Evolutionary conservation across 2,113 vertebrate species (phyloP), one percentile per base, ranked within the genome.

Genomic region (Phrynocephalus versicolor): DNA sequence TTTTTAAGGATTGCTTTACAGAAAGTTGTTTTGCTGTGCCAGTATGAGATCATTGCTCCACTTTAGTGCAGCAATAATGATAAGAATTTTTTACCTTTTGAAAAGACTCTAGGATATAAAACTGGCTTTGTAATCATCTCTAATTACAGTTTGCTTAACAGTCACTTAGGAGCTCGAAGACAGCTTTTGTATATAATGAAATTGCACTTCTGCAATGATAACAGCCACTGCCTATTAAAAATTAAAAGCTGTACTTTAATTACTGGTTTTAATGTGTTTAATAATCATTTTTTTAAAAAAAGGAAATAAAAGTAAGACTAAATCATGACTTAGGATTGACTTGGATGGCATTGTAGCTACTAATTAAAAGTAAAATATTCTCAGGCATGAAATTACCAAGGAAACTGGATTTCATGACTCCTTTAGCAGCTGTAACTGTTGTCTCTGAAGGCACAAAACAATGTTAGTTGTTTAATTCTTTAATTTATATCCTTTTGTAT

Each of bases 301-400:
- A 84, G 79, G 87, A 88, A 57, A 64, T 85, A 78, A 62, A 85
- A 55, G 19, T 58, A 5, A 41, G 65, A 87, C 76, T 83, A 91
- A 84, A 57, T 1, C 0, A 0, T 85, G 18, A 55, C 57, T 39
- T 79, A 37, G 33, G 16, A 89, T 65, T 64, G 90, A 73, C 35
- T 81, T 41, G 13, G 69, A 86, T 81, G 1, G 27, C 7, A 71
- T 64, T 85, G 25, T 1, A 57, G 4, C 3, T 89, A 25, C 62
- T 30, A 85, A 35, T 70, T 79, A 67, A 88, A 87, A 83, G 64
- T 85, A 90, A 91, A 87, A 83, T 89, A 89, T 81, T 83, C 35
- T 87, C 80, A 85, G 58, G 19, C 75, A 60, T 77, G 30, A 86
- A 81, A 84, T n/a, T 92, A 45, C 60, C 30, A 89, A 27, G 19